Conservation (phyloP, 2,888 invertebrate genomes). For the Leptopilina drosophilae region DNA sequence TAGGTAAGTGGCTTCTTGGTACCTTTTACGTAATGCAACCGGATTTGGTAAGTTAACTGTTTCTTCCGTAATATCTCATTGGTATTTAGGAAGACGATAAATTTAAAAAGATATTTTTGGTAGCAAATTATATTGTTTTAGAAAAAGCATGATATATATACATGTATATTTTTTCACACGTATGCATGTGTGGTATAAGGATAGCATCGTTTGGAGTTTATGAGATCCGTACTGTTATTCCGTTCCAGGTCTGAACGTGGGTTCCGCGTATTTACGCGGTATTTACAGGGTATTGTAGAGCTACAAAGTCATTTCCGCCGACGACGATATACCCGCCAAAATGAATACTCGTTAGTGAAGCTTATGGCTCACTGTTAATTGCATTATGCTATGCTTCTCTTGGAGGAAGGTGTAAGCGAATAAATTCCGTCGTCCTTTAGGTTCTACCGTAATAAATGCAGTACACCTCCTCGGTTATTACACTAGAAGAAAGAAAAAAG, state of each 20-base stretch:
- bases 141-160: too few relatives aligned
- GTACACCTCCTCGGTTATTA: background rate
- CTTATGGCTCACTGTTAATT: constrained; percentile 37
- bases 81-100: too few relatives aligned
- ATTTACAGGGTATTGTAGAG: constrained; percentile 5
- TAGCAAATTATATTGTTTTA: too few relatives aligned
- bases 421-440: constrained; percentile 33
- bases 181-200: background rate
- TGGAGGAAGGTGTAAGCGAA: constrained; percentile 33
- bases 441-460: constrained; percentile 25
- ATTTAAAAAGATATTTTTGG: too few relatives aligned
- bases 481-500: background rate
- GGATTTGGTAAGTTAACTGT: background rate
- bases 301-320: constrained; percentile 36
- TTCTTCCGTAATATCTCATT: background rate
- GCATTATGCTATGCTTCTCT: constrained; percentile 26
- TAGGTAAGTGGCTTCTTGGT: constrained; percentile 12
- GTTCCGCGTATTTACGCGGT: too few relatives aligned
- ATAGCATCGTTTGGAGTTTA: constrained; percentile 36
- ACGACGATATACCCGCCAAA: constrained; percentile 25
- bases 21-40: background rate
- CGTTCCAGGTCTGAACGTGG: constrained; percentile 32
- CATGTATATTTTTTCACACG: too few relatives aligned
- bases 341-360: constrained; percentile 36
- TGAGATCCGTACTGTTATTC: constrained; percentile 38